Evolutionary conservation across 2,113 vertebrate species (phyloP).

Genomic region (Zeus faber): DNA sequence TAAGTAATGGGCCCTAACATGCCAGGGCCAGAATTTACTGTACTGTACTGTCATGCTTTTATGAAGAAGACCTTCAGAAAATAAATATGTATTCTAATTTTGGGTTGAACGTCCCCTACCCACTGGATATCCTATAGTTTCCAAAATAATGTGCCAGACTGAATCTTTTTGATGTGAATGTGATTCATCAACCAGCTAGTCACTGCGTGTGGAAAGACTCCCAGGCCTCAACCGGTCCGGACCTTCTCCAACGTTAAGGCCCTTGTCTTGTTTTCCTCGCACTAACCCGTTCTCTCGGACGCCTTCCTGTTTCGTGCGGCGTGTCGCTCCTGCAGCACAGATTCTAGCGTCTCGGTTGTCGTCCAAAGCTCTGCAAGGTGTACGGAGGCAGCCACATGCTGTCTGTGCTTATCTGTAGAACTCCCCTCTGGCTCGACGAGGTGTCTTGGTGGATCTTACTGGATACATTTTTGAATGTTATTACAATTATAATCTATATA

Average conservation of each 20-base stretch:
- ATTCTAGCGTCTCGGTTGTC: neutral
- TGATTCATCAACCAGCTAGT: slow-evolving; percentile 20
- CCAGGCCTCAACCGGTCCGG: slow-evolving; percentile 39
- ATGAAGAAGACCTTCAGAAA: no score
- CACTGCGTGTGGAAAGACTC: slow-evolving; percentile 31
- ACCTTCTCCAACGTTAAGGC: slow-evolving; percentile 16
- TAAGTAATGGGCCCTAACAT: no score
- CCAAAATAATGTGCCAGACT: slow-evolving; percentile 37
- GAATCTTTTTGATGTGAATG: slow-evolving; percentile 37
- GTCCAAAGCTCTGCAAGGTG: neutral
- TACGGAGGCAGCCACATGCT: no score
- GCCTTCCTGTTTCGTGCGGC: neutral
- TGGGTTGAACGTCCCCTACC: no score
- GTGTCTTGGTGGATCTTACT: no score
- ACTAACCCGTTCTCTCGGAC: neutral
- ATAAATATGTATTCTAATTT: no score
- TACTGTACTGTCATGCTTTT: no score
- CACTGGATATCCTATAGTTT: slow-evolving; percentile 10
- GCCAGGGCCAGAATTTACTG: neutral
- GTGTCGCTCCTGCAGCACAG: neutral
- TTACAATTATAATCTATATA: no score
- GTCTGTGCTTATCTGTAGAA: no score
- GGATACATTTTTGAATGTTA: no score
- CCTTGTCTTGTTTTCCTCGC: neutral
- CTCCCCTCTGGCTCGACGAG: no score